Conservation (phyloP, 2,888 invertebrate species). For the Rosalia funebris region DNA sequence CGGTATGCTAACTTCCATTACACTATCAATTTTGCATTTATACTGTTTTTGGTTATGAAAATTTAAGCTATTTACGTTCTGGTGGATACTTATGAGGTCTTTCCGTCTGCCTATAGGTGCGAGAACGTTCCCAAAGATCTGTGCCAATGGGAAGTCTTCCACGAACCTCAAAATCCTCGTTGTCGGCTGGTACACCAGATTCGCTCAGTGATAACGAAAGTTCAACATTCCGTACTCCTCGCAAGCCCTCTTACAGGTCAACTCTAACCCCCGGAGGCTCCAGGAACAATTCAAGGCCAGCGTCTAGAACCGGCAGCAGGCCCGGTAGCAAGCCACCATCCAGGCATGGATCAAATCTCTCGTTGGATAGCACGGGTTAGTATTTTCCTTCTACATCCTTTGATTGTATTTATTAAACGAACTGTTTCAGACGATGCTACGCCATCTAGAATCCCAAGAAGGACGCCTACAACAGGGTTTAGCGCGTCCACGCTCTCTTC, state of each 20-base stretch:
- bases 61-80: too few relatives aligned
- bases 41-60: too few relatives aligned
- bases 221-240: slow-evolving; percentile 72
- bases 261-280: slow-evolving; percentile 83
- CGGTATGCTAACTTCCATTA: background rate
- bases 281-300: slow-evolving; percentile 78
- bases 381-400: background rate
- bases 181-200: slow-evolving; percentile 89
- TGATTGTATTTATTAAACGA: background rate
- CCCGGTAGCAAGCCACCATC: slow-evolving; percentile 93
- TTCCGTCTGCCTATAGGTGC: slow-evolving; percentile 71
- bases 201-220: slow-evolving; percentile 89
- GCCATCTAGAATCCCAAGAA: slow-evolving; percentile 85
- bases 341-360: slow-evolving; percentile 91
- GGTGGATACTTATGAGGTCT: too few relatives aligned
- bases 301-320: slow-evolving; percentile 85
- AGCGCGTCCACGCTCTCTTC: slow-evolving; percentile 66
- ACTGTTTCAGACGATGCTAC: slow-evolving; percentile 75
- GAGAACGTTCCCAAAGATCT: slow-evolving; percentile 91
- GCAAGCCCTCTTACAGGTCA: slow-evolving; percentile 76
- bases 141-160: slow-evolving; percentile 82
- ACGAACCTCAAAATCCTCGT: slow-evolving; percentile 78
- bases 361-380: slow-evolving; percentile 87
- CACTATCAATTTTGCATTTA: background rate
- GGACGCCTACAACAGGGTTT: slow-evolving; percentile 71